Evolutionary conservation across 1,140 invertebrate genomes (phyloP).

Genomic region (Araneus ventricosus): DNA sequence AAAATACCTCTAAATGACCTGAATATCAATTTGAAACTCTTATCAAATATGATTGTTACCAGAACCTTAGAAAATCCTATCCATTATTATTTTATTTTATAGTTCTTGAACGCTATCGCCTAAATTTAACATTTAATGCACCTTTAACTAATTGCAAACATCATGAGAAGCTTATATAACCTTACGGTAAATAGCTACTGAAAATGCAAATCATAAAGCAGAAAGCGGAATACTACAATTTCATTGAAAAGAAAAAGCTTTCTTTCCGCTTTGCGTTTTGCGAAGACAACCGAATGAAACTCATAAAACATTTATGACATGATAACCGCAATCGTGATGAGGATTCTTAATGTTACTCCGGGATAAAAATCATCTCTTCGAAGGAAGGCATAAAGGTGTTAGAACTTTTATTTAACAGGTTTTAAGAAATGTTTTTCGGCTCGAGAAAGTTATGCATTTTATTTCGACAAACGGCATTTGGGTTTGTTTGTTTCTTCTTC

Average conservation of each 20-base stretch:
- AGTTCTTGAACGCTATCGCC: too few relatives aligned
- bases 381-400: constrained; percentile 8
- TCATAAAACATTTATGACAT: constrained; percentile 10
- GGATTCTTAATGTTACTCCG: background rate
- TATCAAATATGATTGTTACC: too few relatives aligned
- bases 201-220: background rate
- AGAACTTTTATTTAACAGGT: background rate
- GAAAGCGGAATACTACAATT: background rate
- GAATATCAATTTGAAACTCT: too few relatives aligned
- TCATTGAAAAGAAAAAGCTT: background rate
- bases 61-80: too few relatives aligned
- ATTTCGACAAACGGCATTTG: background rate
- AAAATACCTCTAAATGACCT: too few relatives aligned
- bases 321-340: constrained; percentile 20
- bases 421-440: constrained; percentile 10
- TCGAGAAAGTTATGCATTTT: background rate
- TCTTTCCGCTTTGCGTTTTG: background rate
- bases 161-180: background rate
- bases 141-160: background rate
- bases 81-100: too few relatives aligned
- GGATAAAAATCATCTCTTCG: background rate
- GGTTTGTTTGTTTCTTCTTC: background rate
- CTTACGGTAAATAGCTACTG: background rate
- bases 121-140: background rate
- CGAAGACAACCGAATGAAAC: background rate